Percentiles rank a stretch among this genome's conserved stretches.
phyloP scores from a whole-genome alignment of 1,140 invertebrate species.

The Leucophenga varia region DNA sequence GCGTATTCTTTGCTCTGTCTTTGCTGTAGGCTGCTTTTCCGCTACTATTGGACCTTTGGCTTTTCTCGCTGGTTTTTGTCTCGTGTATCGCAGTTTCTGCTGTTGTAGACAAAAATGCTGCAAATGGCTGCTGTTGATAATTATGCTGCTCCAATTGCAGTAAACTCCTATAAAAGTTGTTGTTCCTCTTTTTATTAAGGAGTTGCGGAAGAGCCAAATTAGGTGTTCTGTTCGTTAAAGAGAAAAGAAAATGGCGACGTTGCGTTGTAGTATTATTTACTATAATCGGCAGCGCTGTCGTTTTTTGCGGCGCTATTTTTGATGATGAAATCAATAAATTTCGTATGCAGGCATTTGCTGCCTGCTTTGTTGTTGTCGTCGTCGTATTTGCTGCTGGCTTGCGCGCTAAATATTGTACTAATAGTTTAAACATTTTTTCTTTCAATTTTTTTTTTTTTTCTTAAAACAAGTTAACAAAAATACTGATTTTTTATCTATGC shows the following conservation, averaged over 20 bases:
- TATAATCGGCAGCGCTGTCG: constrained; percentile 9
- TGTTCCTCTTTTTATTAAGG: no score
- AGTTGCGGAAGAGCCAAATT: constrained; percentile 47
- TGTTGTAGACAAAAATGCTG: no score
- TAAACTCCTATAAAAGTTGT: constrained; percentile 30
- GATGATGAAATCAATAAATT: constrained; percentile 49
- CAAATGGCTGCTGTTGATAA: no score
- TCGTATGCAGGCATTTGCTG: constrained; percentile 22
- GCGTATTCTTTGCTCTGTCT: constrained; percentile 29
- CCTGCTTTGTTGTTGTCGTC: constrained; percentile 1
- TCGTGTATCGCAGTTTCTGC: constrained; percentile 12
- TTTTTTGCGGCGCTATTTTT: constrained; percentile 27
- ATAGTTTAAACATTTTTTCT: constrained; percentile 41
- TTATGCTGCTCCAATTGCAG: constrained; percentile 16
- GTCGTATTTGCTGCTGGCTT: no score
- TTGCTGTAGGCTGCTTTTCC: no score
- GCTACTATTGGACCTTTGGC: constrained; percentile 2
- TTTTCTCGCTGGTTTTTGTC: constrained; percentile 19
- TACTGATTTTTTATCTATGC: neutral
- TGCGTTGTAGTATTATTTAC: constrained; percentile 24
- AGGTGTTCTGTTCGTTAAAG: constrained; percentile 43
- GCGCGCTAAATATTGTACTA: constrained; percentile 38
- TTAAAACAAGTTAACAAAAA: constrained; percentile 7
- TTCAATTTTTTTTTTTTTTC: constrained; percentile 3
- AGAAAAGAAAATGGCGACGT: constrained; percentile 56